Conservation (phyloP, 2,888 invertebrate genomes). For the Orthosia gothica region DNA sequence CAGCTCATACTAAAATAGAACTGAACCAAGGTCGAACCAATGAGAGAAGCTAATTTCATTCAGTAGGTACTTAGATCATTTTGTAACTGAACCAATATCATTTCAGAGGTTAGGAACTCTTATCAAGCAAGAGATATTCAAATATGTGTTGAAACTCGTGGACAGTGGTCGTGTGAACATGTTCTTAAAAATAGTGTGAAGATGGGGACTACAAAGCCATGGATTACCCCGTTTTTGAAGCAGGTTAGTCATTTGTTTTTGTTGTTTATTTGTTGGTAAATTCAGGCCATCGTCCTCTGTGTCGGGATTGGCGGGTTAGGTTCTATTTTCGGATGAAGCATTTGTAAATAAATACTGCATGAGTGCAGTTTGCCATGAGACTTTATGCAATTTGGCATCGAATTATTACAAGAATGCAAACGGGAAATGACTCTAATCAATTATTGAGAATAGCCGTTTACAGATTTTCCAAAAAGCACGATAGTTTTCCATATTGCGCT, state of each 20-base stretch:
- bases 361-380: conserved; percentile 5
- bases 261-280: conserved; percentile 16
- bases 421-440: not conserved
- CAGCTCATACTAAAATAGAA: conserved; percentile 49
- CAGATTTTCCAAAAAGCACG: not conserved
- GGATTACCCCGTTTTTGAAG: conserved; percentile 58
- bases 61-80: not conserved
- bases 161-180: conserved; percentile 32
- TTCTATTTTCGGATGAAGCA: conserved; percentile 21
- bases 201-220: conserved; percentile 41
- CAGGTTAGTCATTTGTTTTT: conserved; percentile 52
- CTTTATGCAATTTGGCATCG: not conserved
- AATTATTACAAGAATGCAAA: not conserved
- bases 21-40: conserved; percentile 41
- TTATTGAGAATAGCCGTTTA: not conserved
- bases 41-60: conserved; percentile 50
- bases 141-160: conserved; percentile 29
- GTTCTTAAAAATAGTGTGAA: conserved; percentile 12
- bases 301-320: conserved; percentile 2
- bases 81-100: conserved; percentile 26
- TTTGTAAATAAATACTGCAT: conserved; percentile 42
- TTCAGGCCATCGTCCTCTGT: not conserved
- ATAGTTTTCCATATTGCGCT: too few relatives aligned
- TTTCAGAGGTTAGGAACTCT: conserved; percentile 39
- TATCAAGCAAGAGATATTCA: conserved; percentile 27